phyloP scores from a whole-genome alignment of 2,113 vertebrate genomes.

The Upupa epops region DNA sequence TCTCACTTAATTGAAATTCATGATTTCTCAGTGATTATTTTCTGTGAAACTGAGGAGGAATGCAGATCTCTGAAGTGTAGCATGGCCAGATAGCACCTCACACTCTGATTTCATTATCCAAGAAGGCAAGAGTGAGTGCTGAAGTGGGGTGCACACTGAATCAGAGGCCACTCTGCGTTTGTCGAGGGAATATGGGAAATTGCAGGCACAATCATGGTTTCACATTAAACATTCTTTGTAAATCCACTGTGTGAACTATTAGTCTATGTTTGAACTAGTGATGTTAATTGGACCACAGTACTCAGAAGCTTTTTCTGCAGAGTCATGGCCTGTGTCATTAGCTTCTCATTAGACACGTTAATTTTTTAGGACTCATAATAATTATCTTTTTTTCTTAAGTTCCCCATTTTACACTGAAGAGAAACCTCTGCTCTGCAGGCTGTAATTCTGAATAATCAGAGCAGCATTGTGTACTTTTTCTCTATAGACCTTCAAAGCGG shows the following conservation, averaged over 20 bases:
- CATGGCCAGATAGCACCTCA: not conserved
- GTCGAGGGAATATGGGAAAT: constrained; percentile 6
- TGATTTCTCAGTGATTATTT: not conserved
- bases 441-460: not conserved
- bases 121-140: accelerated
- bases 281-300: constrained; percentile 29
- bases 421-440: constrained; percentile 22
- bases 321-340: constrained; percentile 40
- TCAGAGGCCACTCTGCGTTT: not conserved
- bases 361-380: constrained; percentile 49
- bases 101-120: not conserved
- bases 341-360: constrained; percentile 51
- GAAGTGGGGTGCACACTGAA: not conserved
- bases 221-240: constrained; percentile 8
- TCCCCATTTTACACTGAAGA: not conserved
- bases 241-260: constrained; percentile 20
- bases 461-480: not conserved
- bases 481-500: not conserved
- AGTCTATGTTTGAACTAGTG: constrained; percentile 46
- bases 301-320: constrained; percentile 17
- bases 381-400: constrained; percentile 35
- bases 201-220: constrained; percentile 44
- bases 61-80: not conserved
- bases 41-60: not conserved
- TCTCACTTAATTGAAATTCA: not conserved